Evolutionary conservation across 2,113 vertebrate species (phyloP), one percentile per base, ranked within the genome.

Genomic region (Taurulus bubalis): DNA sequence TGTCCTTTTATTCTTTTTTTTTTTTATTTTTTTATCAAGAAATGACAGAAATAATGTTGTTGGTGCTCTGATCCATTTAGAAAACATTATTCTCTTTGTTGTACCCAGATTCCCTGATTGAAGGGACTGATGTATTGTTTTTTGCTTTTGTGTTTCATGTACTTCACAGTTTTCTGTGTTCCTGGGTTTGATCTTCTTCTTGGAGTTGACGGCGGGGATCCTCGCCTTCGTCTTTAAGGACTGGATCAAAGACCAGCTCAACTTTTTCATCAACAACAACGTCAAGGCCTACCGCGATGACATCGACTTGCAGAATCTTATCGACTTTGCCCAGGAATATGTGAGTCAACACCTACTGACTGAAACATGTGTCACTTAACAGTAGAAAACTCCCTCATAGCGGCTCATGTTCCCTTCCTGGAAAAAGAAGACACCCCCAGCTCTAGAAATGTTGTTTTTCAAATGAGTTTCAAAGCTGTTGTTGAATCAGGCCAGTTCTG

Each of bases 171-270:
- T 98, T 85, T 98, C 97, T 0, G 96, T 98, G 88, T 97, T 97
- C 93, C 94, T 98, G 51, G 96, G 97, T 71, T 96, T 98, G 92
- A 98, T 97, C 91, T 98, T 97, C 90, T 97, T 97, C 94, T 85
- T 97, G 94, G 97, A 97, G 93, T 93, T 98, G 83, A 96, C 97
- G 0, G 95, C 97, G 1, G 97, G 97, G 75, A 96, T 98, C 90
- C 93, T 98, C 32, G 96, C 97, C 86, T 98, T 97, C 1, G 96
- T 97, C 75, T 98, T 98, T 87, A 98, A 98, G 83, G 97, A 97
- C 90, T 97, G 97, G 97, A 97, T 98, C 93, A 97, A 97, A 93
- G 97, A 98, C 92, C 97, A 98, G 93, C 96, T 98, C 56, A 98
- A 98, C 91, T 94, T 97, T 88, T 98, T 98, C 92, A 97, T 98